Percentiles rank a stretch among this genome's conserved stretches.
phyloP scores from a whole-genome alignment of 1,140 invertebrate species.

The Oryctes rhinoceros region DNA sequence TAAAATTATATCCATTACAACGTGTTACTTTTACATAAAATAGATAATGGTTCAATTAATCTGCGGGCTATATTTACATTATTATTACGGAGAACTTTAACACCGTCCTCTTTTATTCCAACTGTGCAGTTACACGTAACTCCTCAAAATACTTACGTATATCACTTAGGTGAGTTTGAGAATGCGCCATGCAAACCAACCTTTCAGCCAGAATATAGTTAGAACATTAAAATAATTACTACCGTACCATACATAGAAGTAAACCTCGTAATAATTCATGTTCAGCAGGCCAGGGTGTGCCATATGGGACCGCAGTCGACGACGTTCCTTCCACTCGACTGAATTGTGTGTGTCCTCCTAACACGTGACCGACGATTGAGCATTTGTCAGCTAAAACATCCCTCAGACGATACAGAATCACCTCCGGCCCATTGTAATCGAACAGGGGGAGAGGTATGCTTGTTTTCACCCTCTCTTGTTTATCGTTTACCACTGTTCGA shows the following conservation, averaged over 20 bases:
- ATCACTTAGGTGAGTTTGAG: too few relatives aligned
- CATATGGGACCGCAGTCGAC: conserved; percentile 15
- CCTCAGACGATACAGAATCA: conserved; percentile 1
- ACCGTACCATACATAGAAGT: not conserved
- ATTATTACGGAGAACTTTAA: too few relatives aligned
- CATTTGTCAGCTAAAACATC: conserved; percentile 33
- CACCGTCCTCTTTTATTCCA: too few relatives aligned
- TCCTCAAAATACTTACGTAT: too few relatives aligned
- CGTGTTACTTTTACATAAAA: too few relatives aligned
- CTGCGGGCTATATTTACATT: too few relatives aligned
- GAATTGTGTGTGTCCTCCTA: not conserved
- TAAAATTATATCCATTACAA: too few relatives aligned
- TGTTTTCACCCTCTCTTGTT: not conserved
- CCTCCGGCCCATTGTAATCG: conserved; percentile 19
- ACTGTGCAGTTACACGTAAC: too few relatives aligned
- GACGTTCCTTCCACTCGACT: conserved; percentile 16
- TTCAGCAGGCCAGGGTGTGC: not conserved
- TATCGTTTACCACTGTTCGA: not conserved
- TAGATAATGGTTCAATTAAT: too few relatives aligned
- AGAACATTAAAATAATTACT: not conserved
- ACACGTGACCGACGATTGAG: conserved; percentile 21
- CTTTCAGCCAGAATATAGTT: not conserved
- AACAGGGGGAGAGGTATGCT: not conserved
- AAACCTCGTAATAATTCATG: not conserved
- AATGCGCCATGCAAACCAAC: too few relatives aligned